Conservation (phyloP, 1,140 invertebrate genomes). For the Drosophila fuyamai region DNA sequence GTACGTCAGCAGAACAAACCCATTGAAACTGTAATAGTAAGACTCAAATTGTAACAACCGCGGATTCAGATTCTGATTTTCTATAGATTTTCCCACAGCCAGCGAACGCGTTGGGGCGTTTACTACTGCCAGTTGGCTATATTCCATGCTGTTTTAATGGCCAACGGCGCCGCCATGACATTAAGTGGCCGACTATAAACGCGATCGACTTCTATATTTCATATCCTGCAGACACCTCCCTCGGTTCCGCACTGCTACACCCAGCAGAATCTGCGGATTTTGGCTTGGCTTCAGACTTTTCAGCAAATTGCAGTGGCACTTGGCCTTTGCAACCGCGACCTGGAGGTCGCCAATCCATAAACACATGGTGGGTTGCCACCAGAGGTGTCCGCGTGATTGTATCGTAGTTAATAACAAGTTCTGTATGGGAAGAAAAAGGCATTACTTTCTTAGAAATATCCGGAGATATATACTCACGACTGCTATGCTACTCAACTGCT, state of each 20-base stretch:
- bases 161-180: conserved; percentile 64
- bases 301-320: conserved; percentile 71
- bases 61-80: conserved; percentile 23
- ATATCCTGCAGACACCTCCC: conserved; percentile 57
- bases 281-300: conserved; percentile 29
- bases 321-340: conserved; percentile 54
- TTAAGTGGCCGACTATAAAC: conserved; percentile 36
- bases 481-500: not conserved
- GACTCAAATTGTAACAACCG: conserved; percentile 11
- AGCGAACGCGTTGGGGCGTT: conserved; percentile 43
- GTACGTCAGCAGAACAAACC: conserved; percentile 27
- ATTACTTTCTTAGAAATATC: not conserved
- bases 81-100: conserved; percentile 45
- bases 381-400: conserved; percentile 8
- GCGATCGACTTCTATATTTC: conserved; percentile 57
- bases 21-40: conserved; percentile 47
- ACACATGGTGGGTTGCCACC: conserved; percentile 12
- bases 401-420: not conserved
- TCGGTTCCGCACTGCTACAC: conserved; percentile 14
- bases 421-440: not conserved
- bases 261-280: conserved; percentile 12
- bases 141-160: conserved; percentile 50
- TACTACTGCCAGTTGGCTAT: conserved; percentile 32
- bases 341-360: conserved; percentile 21
- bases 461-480: conserved; percentile 9